A percentile compares a stretch with the other conserved stretches of the same genome.
phyloP scores from a whole-genome alignment of 2,888 invertebrate species.

The Mimas tiliae region DNA sequence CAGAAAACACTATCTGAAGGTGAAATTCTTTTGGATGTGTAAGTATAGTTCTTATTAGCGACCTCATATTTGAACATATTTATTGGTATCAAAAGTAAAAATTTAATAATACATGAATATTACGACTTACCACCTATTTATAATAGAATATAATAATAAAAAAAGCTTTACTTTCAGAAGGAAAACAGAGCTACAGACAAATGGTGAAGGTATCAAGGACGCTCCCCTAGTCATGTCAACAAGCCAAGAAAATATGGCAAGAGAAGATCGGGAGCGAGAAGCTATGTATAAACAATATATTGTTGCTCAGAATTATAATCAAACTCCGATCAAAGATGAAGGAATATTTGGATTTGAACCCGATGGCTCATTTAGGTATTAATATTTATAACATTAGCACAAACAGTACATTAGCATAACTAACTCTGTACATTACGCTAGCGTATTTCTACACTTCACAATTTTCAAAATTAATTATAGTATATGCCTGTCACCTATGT shows the following conservation, averaged over 20 bases:
- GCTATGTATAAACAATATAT: slow-evolving; percentile 74
- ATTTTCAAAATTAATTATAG: slow-evolving; percentile 29
- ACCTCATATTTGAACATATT: background rate
- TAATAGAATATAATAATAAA: background rate
- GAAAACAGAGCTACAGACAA: slow-evolving; percentile 77
- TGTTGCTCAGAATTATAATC: slow-evolving; percentile 78
- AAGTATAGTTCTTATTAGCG: slow-evolving; percentile 50
- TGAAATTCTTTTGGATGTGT: slow-evolving; percentile 88
- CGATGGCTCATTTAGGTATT: slow-evolving; percentile 80
- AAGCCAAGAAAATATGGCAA: slow-evolving; percentile 86
- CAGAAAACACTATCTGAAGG: slow-evolving; percentile 93
- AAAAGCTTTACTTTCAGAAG: slow-evolving; percentile 56
- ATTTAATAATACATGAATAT: no score
- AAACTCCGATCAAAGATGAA: slow-evolving; percentile 85
- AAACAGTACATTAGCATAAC: slow-evolving; percentile 7
- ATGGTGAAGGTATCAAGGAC: slow-evolving; percentile 76
- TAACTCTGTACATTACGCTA: slow-evolving; percentile 26
- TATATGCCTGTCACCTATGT: slow-evolving; percentile 25
- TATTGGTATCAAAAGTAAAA: background rate
- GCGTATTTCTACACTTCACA: slow-evolving; percentile 34
- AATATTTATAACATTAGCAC: slow-evolving; percentile 24
- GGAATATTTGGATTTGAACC: slow-evolving; percentile 83
- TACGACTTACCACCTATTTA: background rate
- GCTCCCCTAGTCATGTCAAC: slow-evolving; percentile 83
- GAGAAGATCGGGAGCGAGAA: slow-evolving; percentile 76